Conservation (phyloP, 2,888 invertebrate species). For the Beris morrisii region DNA sequence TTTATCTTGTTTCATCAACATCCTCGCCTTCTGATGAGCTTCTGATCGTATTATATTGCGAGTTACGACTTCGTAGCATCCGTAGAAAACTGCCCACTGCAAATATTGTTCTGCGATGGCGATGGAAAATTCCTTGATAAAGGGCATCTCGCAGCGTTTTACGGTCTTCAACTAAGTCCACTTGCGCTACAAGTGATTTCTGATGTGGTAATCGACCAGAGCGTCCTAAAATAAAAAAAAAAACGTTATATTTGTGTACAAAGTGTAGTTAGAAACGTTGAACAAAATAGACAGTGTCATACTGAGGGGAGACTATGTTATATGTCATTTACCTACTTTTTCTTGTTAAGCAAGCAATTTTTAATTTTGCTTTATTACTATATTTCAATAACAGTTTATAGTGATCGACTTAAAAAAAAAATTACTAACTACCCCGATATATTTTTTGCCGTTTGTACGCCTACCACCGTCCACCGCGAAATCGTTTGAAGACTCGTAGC, state of each 20-base stretch:
- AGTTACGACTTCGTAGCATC: slow-evolving; percentile 73
- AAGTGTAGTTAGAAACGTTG: too few species aligned
- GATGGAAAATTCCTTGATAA: slow-evolving; percentile 77
- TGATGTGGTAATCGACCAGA: slow-evolving; percentile 62
- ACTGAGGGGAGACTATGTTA: too few species aligned
- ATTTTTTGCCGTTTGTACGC: too few species aligned
- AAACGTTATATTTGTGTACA: not conserved
- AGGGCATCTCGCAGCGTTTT: slow-evolving; percentile 73
- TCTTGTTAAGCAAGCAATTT: too few species aligned
- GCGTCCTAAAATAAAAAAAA: slow-evolving; percentile 39
- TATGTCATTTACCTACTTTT: too few species aligned
- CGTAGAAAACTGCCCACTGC: slow-evolving; percentile 74
- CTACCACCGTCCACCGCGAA: too few species aligned
- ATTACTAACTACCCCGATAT: too few species aligned
- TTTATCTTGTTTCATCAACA: slow-evolving; percentile 56
- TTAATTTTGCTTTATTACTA: too few species aligned
- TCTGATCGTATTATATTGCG: slow-evolving; percentile 75
- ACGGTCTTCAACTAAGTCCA: slow-evolving; percentile 65
- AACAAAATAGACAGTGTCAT: too few species aligned
- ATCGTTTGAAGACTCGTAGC: too few species aligned
- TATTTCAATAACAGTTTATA: too few species aligned
- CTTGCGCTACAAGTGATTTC: slow-evolving; percentile 63
- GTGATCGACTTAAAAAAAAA: too few species aligned
- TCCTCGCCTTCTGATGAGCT: slow-evolving; percentile 57
- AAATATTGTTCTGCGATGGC: slow-evolving; percentile 74